Base-by-base conservation (phyloP, 2,113 vertebrate genomes). In the Limnothrissa miodon region DNA sequence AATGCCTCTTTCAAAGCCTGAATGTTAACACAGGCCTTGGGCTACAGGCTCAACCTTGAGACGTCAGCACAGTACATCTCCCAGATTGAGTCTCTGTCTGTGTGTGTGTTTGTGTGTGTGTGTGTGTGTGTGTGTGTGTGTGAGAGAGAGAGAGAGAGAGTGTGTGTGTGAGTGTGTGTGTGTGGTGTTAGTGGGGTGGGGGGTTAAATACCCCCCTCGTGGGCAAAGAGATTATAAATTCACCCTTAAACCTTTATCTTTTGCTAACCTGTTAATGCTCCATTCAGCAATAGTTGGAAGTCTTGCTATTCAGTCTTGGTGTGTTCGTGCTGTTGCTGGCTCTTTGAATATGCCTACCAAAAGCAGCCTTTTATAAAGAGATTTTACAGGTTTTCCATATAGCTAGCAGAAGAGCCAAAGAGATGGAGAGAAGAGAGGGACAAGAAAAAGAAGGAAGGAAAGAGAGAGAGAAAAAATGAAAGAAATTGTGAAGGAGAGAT, bases 1-100 rank as follows among this genome's bases (percentile, higher is more conserved):
- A 81, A 79, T 82, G 33, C 78, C 81, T 85, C 84, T 66, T 62
- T 82, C 80, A 81, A 44, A 79, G 70, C 39, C 21, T 82, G 80
- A 82, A 81, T 82, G 84, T 66, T 82, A 85, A 82, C 29, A 39
- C 39, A 17, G 23, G 81, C 81, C 80, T 10, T 39, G 81, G 80
- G 84, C 70, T 82, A 66, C 44, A 23, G 45, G 80, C 81, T 79
- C 62, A 78, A 81, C 80, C 45, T 78, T 81, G 45, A 46, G 15
- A 53, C 74, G 81, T 81, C 81, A 85, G 84, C 81, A 81, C 70
- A 81, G 83, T 25, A 78, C 66, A 74, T 79, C 74, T 19, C 19
- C 19, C 48, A 51, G 17, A 51, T n/a, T 42, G 42, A 42, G 42
- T 42, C 42, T 42, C 42, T 42, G 2, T 42, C 42, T 42, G 42